Evolutionary conservation across 1,140 invertebrate genomes (phyloP), one percentile per base, ranked within the genome.

Genomic region (Potamilus streckersoni): DNA sequence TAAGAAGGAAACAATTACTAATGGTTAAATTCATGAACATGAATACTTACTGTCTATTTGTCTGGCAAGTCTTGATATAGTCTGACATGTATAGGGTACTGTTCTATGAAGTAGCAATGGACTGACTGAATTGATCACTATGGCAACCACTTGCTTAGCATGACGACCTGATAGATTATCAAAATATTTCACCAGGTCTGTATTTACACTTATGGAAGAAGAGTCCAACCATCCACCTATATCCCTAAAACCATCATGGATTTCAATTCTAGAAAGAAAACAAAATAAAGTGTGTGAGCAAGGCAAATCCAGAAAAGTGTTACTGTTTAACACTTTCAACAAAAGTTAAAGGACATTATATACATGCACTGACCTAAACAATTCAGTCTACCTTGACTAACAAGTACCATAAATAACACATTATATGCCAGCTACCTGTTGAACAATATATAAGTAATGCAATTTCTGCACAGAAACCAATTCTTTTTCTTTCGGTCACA

Each of bases 61-160:
- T 16, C 57, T 57, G n/a, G 20, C 49, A 2, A 78, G 17, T 23
- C 23, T 72, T 12, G 70, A 19, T 16, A 78, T 17, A 57, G 62
- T 73, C 71, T 73, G 76, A 78, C 76, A 78, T 55, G 70, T 78
- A 58, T 78, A 73, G 14, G 71, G 70, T 16, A 71, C 70, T 17
- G 31, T 11, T n/a, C 67, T 20, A 69, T 78, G 70, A 5, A 73
- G 55, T 61, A 78, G 60, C 49, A 71, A 27, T 23, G 70, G 70
- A 69, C 70, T 78, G 38, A 78, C 65, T 49, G 60, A 73, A 59
- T 78, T 71, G 31, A 73, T 73, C 64, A 78, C 76, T 69, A 78
- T 62, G 55, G 76, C 70, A 68, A 73, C 61, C 58, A 17, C 63
- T 19, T 72, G 59, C n/a, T 72, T 63, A 23, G 76, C 76, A 60